Evolutionary conservation across 1,140 invertebrate species (phyloP), one percentile per base, ranked within the genome.

Genomic region (Phenacoccus solenopsis): DNA sequence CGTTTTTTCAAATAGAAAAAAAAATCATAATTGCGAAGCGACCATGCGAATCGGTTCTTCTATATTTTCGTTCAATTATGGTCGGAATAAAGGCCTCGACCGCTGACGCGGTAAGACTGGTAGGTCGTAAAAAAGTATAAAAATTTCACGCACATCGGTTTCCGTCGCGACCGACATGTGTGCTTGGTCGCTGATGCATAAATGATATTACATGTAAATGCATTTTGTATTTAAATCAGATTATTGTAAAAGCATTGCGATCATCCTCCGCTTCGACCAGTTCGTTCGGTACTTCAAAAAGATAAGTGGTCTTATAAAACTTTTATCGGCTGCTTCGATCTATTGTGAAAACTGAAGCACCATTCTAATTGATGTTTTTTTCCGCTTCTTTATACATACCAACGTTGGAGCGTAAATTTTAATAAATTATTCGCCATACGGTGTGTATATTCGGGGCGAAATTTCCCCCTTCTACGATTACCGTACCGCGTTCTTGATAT

Each of bases 151-250:
- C 38, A 49, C 16, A 49, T 49, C 20, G 5, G 38, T 49, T 49
- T 49, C 38, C 38, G 38, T n/a, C 20, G 38, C 30, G 30, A 16
- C 38, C 5, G 16, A 49, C 38, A 49, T 49, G 16, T 49, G 38
- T 49, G 38, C 38, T 49, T 5, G 38, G 38, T 49, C 16, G 38
- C 38, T 49, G 38, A 49, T 49, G 38, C 38, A 49, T 49, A 49
- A 49, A 49, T 49, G 38, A 49, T 49, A 49, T 49, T 49, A 49
- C 38, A 49, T 49, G 38, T 49, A 49, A 49, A 49, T 49, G 38
- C 38, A 49, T 49, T 49, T 49, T 49, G 38, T 49, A 49, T 49
- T 49, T 49, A 49, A 49, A 49, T 49, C 38, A 49, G 38, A 49
- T 49, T 49, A 49, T 49, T 49, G 38, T 49, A 49, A 49, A 49